Percentiles rank a stretch among this genome's conserved stretches.
phyloP scores from a whole-genome alignment of 2,797 vertebrate genomes.

The Takifugu rubripes region DNA sequence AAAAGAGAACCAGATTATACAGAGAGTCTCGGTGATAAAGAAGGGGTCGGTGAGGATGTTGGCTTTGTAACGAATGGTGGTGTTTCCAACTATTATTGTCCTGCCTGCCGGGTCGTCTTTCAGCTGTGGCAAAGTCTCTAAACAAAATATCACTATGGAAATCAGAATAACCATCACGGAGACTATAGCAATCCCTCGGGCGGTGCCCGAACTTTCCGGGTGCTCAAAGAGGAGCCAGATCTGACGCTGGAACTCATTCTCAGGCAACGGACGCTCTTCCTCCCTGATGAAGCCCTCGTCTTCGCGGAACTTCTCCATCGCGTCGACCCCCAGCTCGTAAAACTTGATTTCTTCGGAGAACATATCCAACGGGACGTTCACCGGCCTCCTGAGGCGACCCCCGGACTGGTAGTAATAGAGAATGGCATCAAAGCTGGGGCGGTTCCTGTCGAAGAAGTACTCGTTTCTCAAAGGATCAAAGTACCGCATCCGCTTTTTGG shows the following conservation, averaged over 20 bases:
- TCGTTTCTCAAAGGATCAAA: conserved; percentile 96
- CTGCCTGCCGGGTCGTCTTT: conserved; percentile 83
- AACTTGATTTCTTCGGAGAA: conserved; percentile 99
- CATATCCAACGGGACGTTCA: conserved; percentile 98
- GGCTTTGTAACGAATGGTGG: conserved; percentile 84
- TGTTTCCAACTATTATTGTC: conserved; percentile 80
- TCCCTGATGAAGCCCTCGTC: conserved; percentile 98
- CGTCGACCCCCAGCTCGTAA: conserved; percentile 95
- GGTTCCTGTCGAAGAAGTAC: conserved; percentile 97
- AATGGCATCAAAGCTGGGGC: conserved; percentile 97
- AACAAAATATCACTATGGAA: conserved; percentile 98
- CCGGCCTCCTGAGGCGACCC: conserved; percentile 90
- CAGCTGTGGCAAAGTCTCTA: conserved; percentile 94
- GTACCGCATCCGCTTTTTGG: conserved; percentile 96
- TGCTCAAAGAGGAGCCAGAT: conserved; percentile 98
- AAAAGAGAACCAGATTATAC: conserved; percentile 99
- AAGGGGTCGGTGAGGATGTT: conserved; percentile 96
- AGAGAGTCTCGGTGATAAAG: conserved; percentile 95
- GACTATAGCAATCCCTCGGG: conserved; percentile 93
- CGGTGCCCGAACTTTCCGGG: conserved; percentile 93
- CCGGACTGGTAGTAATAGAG: conserved; percentile 98
- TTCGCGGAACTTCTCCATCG: conserved; percentile 98
- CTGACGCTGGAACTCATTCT: conserved; percentile 93
- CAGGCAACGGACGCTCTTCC: conserved; percentile 91
- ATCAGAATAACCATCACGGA: conserved; percentile 99